Conservation (phyloP, 2,113 vertebrate genomes). For the Azemiops feae region DNA sequence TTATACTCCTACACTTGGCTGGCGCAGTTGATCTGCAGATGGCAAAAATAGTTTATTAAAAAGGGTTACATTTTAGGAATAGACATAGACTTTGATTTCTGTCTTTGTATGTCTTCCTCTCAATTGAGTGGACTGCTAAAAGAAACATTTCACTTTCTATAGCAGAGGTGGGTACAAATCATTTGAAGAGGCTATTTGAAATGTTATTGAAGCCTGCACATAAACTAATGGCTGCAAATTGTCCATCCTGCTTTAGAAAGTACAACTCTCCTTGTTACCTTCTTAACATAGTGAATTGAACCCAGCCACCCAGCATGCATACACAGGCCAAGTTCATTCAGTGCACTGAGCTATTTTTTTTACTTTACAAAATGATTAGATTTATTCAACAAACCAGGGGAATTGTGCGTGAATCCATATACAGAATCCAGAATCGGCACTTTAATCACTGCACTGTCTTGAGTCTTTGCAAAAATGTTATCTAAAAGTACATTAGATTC, state of each 20-base stretch:
- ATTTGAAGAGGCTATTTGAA: background rate
- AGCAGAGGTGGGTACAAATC: background rate
- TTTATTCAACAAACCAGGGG: background rate
- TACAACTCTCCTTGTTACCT: too few species aligned
- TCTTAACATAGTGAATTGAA: background rate
- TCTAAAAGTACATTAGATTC: background rate
- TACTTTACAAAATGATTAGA: background rate
- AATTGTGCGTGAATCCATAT: background rate
- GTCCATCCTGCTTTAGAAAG: background rate
- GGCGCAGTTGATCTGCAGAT: background rate
- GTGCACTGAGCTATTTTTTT: background rate
- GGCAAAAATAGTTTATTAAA: background rate
- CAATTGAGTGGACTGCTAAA: background rate
- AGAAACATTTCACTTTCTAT: background rate
- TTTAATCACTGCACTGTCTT: background rate
- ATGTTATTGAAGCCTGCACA: background rate
- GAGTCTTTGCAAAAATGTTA: background rate
- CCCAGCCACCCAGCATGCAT: background rate
- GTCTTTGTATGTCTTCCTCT: background rate
- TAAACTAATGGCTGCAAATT: background rate
- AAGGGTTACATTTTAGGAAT: background rate
- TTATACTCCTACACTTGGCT: background rate
- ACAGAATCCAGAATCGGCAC: background rate
- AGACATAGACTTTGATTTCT: background rate
- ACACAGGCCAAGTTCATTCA: background rate